Percentiles rank a stretch among this genome's conserved stretches.
Evolutionary conservation across 2,113 vertebrate species (phyloP).

Genomic region (Tachysurus vachellii): DNA sequence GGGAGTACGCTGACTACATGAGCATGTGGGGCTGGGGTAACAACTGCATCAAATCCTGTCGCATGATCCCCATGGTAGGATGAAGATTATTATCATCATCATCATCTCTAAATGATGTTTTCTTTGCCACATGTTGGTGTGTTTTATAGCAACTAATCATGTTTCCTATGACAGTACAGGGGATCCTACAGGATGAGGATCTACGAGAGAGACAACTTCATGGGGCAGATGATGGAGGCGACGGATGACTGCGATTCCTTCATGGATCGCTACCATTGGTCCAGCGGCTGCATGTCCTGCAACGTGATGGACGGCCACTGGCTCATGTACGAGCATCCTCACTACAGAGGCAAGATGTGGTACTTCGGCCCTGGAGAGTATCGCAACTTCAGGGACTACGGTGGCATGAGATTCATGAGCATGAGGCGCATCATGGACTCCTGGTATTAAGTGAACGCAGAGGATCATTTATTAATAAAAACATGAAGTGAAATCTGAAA

Average conservation of each 20-base stretch:
- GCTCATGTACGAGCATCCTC: conserved; percentile 60
- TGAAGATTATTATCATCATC: neutral
- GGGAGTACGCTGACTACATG: conserved; percentile 66
- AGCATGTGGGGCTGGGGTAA: conserved; percentile 54
- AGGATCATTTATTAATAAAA: neutral
- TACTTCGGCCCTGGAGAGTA: conserved; percentile 59
- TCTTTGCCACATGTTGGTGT: neutral
- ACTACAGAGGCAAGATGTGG: conserved; percentile 56
- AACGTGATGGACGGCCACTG: conserved; percentile 64
- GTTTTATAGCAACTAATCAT: neutral
- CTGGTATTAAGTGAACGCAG: neutral
- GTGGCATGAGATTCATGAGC: conserved; percentile 9
- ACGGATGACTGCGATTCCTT: conserved; percentile 34
- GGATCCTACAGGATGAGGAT: conserved; percentile 56
- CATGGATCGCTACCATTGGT: conserved; percentile 36
- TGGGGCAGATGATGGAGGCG: conserved; percentile 38
- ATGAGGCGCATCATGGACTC: conserved; percentile 24
- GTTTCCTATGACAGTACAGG: neutral
- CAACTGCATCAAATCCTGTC: conserved; percentile 37
- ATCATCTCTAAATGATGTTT: neutral
- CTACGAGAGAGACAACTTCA: conserved; percentile 67
- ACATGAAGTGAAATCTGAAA: neutral
- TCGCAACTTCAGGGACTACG: conserved; percentile 47
- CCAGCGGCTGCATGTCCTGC: conserved; percentile 53
- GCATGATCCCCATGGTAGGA: conserved; percentile 35